Conservation (phyloP, 2,113 vertebrate species). For the Oophaga pumilio region DNA sequence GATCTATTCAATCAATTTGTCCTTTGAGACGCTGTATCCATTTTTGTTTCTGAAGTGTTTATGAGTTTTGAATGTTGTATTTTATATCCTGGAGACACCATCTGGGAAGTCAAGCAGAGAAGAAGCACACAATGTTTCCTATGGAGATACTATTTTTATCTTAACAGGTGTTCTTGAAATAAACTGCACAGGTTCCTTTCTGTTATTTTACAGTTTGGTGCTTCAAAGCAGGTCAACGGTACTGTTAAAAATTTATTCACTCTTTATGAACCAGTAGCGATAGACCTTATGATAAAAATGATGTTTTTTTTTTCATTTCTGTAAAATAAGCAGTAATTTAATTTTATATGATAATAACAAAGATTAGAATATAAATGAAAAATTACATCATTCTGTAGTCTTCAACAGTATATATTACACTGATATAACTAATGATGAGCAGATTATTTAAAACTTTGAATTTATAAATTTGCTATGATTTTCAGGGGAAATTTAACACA, state of each 20-base stretch:
- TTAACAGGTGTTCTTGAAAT: constrained; percentile 42
- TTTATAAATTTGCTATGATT: too few relatives aligned
- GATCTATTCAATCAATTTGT: background rate
- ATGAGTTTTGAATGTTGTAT: constrained; percentile 30
- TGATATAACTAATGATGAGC: too few relatives aligned
- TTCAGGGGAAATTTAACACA: too few relatives aligned
- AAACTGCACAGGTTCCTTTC: constrained; percentile 20
- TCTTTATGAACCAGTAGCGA: background rate
- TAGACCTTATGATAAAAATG: background rate
- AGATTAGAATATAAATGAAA: background rate
- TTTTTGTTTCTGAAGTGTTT: constrained; percentile 10
- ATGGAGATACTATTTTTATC: constrained; percentile 49
- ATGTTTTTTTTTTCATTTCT: background rate
- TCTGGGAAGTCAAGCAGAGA: constrained; percentile 34
- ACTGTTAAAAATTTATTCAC: constrained; percentile 4
- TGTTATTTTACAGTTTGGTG: constrained; percentile 22
- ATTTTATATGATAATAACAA: background rate
- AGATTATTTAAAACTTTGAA: too few relatives aligned
- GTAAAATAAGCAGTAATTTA: background rate
- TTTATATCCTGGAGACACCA: constrained; percentile 25
- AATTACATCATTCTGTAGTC: too few relatives aligned
- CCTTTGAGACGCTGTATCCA: background rate
- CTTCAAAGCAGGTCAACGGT: constrained; percentile 10
- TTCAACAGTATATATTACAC: too few relatives aligned
- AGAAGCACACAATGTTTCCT: constrained; percentile 38